Percentiles rank a stretch among this genome's conserved stretches.
Evolutionary conservation across 2,888 invertebrate genomes (phyloP).

Genomic region (Lasioglossum zephyrum): DNA sequence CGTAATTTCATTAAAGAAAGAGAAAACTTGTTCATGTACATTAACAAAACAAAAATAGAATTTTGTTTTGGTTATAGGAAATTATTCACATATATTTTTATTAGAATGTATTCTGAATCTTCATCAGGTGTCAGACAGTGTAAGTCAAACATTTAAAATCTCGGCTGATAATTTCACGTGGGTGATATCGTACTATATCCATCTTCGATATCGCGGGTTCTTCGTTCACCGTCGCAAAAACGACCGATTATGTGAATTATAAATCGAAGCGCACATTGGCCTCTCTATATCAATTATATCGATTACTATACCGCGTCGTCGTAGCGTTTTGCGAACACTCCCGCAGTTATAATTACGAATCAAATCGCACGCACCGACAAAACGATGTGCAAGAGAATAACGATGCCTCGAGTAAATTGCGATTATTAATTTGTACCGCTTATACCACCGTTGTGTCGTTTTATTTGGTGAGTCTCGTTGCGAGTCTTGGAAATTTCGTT

Average conservation of each 20-base stretch:
- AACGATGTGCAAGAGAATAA: slow-evolving; percentile 6
- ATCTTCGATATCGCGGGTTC: slow-evolving; percentile 17
- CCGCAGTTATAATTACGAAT: slow-evolving; percentile 37
- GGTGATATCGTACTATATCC: no score
- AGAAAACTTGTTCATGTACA: no score
- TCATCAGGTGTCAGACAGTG: no score
- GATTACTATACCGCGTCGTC: slow-evolving; percentile 42
- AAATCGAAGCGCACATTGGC: slow-evolving; percentile 65
- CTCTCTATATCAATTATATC: slow-evolving; percentile 52
- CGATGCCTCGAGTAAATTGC: neutral
- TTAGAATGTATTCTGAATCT: no score
- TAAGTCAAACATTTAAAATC: no score
- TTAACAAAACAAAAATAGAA: no score
- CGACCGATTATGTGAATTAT: slow-evolving; percentile 13
- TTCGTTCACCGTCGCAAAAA: slow-evolving; percentile 25
- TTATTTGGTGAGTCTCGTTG: slow-evolving; percentile 17
- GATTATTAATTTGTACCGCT: slow-evolving; percentile 49
- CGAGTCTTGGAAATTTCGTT: neutral
- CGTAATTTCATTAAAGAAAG: no score
- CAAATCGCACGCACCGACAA: slow-evolving; percentile 51
- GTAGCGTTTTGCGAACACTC: slow-evolving; percentile 34
- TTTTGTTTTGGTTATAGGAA: no score
- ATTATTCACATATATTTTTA: no score
- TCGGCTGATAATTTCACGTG: no score
- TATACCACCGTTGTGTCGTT: slow-evolving; percentile 6